A percentile compares a stretch with the other conserved stretches of the same genome.
These are phyloP conservation scores for Pseudonaja textilis DNA, from an alignment of 2,113 vertebrate species.

Conservation along the genomic window DNA sequence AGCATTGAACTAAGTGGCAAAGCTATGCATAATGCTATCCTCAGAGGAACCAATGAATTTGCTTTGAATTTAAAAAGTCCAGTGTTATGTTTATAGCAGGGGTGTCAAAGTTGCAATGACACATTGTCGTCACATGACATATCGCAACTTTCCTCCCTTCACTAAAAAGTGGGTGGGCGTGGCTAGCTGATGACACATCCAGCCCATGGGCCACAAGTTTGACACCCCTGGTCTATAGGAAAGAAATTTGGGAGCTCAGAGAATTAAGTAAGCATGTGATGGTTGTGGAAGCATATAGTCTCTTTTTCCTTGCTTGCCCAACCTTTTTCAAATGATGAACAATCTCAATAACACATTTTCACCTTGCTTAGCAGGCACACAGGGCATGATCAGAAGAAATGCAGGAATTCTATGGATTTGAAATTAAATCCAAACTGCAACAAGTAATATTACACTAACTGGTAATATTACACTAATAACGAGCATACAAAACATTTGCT, in stretches of 20 bases:
- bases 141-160: too few species aligned
- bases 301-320: neutral
- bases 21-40: neutral
- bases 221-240: neutral
- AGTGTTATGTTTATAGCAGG: neutral
- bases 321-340: neutral
- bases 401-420: neutral
- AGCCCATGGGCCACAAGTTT: too few species aligned
- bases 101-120: too few species aligned
- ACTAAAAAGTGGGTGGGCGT: too few species aligned
- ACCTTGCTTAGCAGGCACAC: neutral
- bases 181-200: too few species aligned
- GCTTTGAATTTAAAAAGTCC: neutral
- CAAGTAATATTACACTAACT: neutral
- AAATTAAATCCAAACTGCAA: neutral
- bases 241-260: neutral
- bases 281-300: neutral
- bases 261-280: neutral
- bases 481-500: too few species aligned
- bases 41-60: neutral
- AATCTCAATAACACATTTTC: neutral
- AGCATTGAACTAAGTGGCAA: neutral
- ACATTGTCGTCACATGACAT: accelerated
- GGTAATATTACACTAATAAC: too few species aligned
- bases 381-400: neutral